Conservation (phyloP, 2,113 vertebrate species). For the Cryptomyrus ogoouensis region DNA sequence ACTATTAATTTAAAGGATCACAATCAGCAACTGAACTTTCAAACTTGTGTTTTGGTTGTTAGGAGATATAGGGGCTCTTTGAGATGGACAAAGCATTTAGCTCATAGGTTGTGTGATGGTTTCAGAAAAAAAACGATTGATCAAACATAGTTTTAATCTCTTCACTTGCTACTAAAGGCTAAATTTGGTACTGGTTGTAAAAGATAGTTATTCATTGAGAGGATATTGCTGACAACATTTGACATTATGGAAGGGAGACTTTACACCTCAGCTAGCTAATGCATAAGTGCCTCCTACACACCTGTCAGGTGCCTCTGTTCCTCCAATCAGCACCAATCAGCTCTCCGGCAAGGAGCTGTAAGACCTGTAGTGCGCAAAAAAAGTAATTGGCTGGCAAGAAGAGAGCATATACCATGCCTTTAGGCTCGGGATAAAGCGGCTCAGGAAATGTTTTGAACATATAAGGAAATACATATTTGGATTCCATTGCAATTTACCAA, state of each 20-base stretch:
- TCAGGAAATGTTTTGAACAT: background rate
- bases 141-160: background rate
- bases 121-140: background rate
- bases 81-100: background rate
- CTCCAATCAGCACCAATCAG: constrained; percentile 5
- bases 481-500: background rate
- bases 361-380: constrained; percentile 3
- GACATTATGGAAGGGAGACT: background rate
- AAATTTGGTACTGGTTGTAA: background rate
- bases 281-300: constrained; percentile 5
- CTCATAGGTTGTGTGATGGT: background rate
- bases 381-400: background rate
- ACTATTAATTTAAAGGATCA: background rate
- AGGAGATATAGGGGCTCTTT: background rate
- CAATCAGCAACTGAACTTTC: background rate
- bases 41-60: background rate
- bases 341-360: constrained; percentile 1
- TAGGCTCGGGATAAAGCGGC: background rate
- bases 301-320: constrained; percentile 4
- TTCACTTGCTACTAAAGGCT: background rate
- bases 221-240: background rate
- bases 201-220: background rate
- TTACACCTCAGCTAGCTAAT: background rate
- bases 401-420: background rate
- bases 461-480: background rate